These are phyloP conservation scores for Trachelus troglodyta DNA, from an alignment of 2,888 invertebrate genomes.

Conservation along the genomic window DNA sequence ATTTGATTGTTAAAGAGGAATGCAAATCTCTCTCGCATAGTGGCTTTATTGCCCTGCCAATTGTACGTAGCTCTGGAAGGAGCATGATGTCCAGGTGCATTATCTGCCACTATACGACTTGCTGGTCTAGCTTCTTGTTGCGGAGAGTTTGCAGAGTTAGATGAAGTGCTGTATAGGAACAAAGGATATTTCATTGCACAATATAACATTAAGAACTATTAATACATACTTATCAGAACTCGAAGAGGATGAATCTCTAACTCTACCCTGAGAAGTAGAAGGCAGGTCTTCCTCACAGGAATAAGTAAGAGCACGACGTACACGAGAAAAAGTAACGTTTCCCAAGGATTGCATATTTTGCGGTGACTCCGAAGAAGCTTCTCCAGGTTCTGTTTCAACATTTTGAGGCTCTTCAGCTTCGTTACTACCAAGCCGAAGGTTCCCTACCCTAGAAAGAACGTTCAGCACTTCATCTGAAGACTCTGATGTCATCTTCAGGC, in stretches of 20 bases:
- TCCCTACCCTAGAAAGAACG: constrained; percentile 42
- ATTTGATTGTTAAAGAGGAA: constrained; percentile 76
- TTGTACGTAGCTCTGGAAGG: constrained; percentile 64
- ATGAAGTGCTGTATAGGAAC: constrained; percentile 48
- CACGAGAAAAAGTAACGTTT: constrained; percentile 47
- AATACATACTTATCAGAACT: constrained; percentile 24
- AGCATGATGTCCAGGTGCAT: neutral
- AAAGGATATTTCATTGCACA: neutral
- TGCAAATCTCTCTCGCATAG: constrained; percentile 80
- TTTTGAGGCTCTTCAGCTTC: constrained; percentile 35
- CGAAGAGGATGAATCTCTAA: constrained; percentile 40
- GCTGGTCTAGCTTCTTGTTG: constrained; percentile 47
- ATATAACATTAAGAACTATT: neutral
- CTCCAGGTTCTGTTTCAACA: constrained; percentile 32
- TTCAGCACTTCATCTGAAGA: constrained; percentile 45
- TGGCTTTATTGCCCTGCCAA: constrained; percentile 81
- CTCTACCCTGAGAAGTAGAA: constrained; percentile 39
- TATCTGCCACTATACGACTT: constrained; percentile 26
- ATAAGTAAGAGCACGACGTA: constrained; percentile 50
- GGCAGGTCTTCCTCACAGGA: constrained; percentile 52
- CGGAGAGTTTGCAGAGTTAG: constrained; percentile 49
- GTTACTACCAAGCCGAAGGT: constrained; percentile 42
- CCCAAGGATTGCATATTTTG: constrained; percentile 51
- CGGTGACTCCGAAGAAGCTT: constrained; percentile 39
- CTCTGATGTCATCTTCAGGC: constrained; percentile 53